A percentile compares a stretch with the other conserved stretches of the same genome.
Conservation (phyloP, 2,888 invertebrate species). For the Troides oblongomaculatus region DNA sequence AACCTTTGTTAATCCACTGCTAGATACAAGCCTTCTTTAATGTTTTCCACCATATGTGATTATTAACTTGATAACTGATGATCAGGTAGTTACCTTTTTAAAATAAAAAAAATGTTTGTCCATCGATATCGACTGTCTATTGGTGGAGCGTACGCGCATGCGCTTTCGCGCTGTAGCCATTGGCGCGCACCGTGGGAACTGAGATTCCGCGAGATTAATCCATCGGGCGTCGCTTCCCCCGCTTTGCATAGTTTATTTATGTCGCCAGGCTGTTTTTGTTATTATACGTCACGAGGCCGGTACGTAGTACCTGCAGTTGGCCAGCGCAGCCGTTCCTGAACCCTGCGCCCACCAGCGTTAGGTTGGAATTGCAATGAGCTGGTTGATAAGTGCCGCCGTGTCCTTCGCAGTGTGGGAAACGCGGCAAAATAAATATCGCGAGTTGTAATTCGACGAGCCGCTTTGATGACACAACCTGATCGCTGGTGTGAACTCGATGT, state of each 20-base stretch:
- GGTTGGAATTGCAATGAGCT: slow-evolving; percentile 3
- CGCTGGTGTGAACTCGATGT: slow-evolving; percentile 2
- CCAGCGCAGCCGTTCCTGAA: not conserved
- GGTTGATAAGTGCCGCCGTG: not conserved
- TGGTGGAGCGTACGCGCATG: not conserved
- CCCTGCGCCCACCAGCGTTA: not conserved
- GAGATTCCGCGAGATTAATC: slow-evolving; percentile 56
- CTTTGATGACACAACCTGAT: slow-evolving; percentile 9
- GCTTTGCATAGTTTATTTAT: slow-evolving; percentile 55
- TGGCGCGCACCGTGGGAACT: slow-evolving; percentile 53
- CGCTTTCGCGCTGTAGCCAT: not conserved
- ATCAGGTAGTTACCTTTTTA: no score
- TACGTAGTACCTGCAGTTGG: slow-evolving; percentile 20
- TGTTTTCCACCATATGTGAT: no score
- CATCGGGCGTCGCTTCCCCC: slow-evolving; percentile 49
- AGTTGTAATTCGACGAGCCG: slow-evolving; percentile 8
- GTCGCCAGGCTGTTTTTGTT: slow-evolving; percentile 40
- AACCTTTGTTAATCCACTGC: no score
- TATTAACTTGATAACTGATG: no score
- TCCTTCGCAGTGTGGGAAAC: slow-evolving; percentile 18
- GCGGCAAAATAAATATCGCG: slow-evolving; percentile 14
- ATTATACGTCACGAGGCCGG: slow-evolving; percentile 27
- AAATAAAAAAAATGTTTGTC: no score
- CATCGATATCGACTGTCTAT: slow-evolving; percentile 11
- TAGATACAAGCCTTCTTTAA: no score